These are phyloP conservation scores for Poeciliopsis presidionis DNA, from an alignment of 2,797 vertebrate species.

Conservation along the genomic window DNA sequence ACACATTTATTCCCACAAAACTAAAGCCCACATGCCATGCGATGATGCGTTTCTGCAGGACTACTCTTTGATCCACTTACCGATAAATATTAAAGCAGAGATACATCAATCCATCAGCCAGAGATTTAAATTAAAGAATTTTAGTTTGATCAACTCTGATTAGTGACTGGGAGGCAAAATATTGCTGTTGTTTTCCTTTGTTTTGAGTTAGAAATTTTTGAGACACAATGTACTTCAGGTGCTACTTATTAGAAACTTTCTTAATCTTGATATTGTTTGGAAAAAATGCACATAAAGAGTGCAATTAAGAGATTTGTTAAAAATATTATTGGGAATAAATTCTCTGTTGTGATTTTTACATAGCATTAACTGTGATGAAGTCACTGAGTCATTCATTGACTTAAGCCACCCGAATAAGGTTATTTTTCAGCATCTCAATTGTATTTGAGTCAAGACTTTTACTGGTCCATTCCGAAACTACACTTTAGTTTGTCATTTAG, in stretches of 20 bases:
- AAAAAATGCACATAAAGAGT: neutral
- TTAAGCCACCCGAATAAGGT: neutral
- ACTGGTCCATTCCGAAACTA: neutral
- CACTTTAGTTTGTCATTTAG: neutral
- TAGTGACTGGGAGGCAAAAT: neutral
- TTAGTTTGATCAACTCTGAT: neutral
- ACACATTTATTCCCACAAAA: neutral
- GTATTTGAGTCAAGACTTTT: neutral
- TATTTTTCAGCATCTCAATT: neutral
- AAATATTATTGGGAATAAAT: neutral
- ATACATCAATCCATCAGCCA: neutral
- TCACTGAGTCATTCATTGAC: neutral
- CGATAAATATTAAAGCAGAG: neutral
- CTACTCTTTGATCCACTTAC: neutral
- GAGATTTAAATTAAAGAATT: neutral
- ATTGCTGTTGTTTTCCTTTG: neutral
- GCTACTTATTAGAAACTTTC: neutral
- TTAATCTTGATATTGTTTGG: neutral
- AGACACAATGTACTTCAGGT: neutral
- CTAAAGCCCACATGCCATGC: neutral
- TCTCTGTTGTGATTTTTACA: neutral
- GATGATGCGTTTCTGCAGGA: neutral
- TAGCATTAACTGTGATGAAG: neutral
- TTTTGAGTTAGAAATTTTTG: neutral
- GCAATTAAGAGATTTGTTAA: neutral